Percentiles rank a stretch among this genome's conserved stretches.
Conservation (phyloP, 64 coral and sea anemone species). For the Actinia tenebrosa region DNA sequence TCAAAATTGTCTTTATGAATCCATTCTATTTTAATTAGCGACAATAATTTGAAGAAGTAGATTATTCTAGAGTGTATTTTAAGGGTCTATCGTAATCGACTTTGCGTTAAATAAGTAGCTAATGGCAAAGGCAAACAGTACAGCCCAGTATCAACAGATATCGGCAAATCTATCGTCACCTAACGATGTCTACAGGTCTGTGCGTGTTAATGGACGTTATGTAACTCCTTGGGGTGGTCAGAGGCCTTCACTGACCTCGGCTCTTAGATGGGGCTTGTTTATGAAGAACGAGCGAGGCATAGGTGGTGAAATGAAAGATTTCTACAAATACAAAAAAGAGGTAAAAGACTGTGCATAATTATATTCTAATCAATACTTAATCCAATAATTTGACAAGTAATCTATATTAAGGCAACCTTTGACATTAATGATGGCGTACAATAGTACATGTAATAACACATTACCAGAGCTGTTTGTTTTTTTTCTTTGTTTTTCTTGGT, state of each 20-base stretch:
- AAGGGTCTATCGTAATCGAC: neutral
- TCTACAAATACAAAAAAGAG: conserved; percentile 29
- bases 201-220: conserved; percentile 37
- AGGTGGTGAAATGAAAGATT: conserved; percentile 21
- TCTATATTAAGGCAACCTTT: too few relatives aligned
- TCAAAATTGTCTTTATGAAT: neutral
- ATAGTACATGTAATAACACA: too few relatives aligned
- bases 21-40: neutral
- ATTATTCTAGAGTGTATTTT: neutral
- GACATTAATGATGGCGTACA: too few relatives aligned
- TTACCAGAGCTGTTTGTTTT: too few relatives aligned
- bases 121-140: neutral
- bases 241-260: conserved; percentile 13
- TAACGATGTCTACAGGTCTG: conserved; percentile 8
- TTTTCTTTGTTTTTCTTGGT: too few relatives aligned
- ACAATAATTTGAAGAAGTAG: neutral
- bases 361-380: neutral
- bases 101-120: neutral
- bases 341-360: neutral
- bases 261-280: conserved; percentile 12
- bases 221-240: conserved; percentile 43
- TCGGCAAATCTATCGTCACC: neutral
- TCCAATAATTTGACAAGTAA: too few relatives aligned
- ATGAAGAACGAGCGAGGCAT: conserved; percentile 48
- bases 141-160: neutral